Base-by-base conservation (phyloP, 2,797 vertebrate genomes). In the Sebastes minor region DNA sequence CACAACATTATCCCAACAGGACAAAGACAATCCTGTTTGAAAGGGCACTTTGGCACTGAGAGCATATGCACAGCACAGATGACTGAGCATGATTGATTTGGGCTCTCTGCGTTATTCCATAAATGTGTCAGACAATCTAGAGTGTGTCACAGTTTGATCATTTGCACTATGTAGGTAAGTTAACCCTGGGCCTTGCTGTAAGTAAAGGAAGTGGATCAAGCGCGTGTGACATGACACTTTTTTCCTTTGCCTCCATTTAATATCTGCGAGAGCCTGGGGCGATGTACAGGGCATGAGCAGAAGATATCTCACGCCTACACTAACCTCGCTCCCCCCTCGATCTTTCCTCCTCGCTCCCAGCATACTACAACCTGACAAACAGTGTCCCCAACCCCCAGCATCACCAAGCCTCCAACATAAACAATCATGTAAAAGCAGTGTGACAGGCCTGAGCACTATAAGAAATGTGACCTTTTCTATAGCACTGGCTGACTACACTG, bases 381-480 rank as follows among this genome's bases (percentile, higher is more conserved):
- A 73, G 38, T 25, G 23, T 74, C 84, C 63, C 82, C 82, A 57
- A 55, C 81, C 82, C 84, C 88, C 81, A 81, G 35, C 70, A 25
- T 71, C 78, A 75, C 10, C 71, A 67, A 73, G 63, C 66, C 73
- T 85, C 72, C 80, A 62, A 86, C 80, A 81, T 85, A 89, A 86
- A 90, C 85, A 87, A 88, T 88, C 80, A 84, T 18, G 69, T 78
- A 82, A 88, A 89, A 89, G 78, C 88, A 71, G 78, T 49, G 73
- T 83, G 91, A 92, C 93, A 89, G 86, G 79, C 68, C 68, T 11
- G 30, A 72, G 80, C 32, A 9, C 82, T 81, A 55, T 59, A 71
- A 81, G 82, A 87, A 77, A 85, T n/a, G 78, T 86, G 86, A 89
- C 89, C 88, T 91, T 90, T 87, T 81, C 71, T 65, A 56, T 64